Evolutionary conservation across 2,113 vertebrate genomes (phyloP), one percentile per base, ranked within the genome.

Genomic region (Nicator chloris): DNA sequence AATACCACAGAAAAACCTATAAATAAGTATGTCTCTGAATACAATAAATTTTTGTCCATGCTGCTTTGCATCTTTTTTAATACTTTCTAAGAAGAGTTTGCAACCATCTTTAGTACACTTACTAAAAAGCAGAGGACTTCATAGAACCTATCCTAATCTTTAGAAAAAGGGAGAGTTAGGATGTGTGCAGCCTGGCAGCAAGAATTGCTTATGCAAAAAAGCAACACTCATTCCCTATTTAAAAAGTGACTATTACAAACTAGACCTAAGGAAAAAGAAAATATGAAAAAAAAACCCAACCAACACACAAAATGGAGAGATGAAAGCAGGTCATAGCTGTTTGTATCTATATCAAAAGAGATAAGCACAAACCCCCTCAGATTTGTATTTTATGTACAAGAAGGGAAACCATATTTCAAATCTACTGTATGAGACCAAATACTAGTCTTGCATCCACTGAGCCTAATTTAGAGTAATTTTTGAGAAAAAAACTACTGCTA

Each of bases 401-500:
- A 91, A 39, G 15, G 78, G 84, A 88, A 84, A 88, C 42, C 35
- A 53, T 51, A 82, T 88, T 65, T 96, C 89, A 95, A 97, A 86
- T 59, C 49, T 75, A 87, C 64, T 97, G 68, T 95, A 92, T 91
- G 92, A 97, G 89, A 90, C 65, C 92, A 96, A 96, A 96, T 95
- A 93, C 69, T 88, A 94, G 82, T 96, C 83, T 86, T 95, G 54
- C 54, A 95, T 93, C 76, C 68, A 83, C 54, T 82, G 75, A 84
- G 40, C n/a, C 81, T 82, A 94, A 95, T 86, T 92, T 90, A 92
- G 89, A 95, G 90, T 77, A 96, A 96, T 91, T 97, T 56, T 94
- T 95, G 92, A 96, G 82, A n/a, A 88, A 92, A 89, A 91, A 95
- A 96, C 72, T 92, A 92, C 73, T 94, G 86, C 93, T 94, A 92